Evolutionary conservation across 2,797 vertebrate species (phyloP).

Genomic region (Phalanger gymnotis): DNA sequence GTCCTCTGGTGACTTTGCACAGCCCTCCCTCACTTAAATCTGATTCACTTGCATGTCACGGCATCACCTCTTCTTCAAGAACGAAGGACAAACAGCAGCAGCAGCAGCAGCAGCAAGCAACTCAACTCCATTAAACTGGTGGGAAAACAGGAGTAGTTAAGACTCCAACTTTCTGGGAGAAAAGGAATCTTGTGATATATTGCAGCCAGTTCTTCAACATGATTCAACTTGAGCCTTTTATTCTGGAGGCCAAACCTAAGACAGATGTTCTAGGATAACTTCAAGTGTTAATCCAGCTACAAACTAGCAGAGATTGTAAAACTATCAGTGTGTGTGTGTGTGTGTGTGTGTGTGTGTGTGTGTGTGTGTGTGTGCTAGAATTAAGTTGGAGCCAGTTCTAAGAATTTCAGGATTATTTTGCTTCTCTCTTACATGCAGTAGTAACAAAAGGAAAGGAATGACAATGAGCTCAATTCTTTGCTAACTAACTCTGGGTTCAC

Average conservation of each 20-base stretch:
- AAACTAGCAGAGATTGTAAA: constrained; percentile 40
- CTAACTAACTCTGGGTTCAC: not conserved
- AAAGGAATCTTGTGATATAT: constrained; percentile 13
- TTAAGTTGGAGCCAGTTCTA: constrained; percentile 54
- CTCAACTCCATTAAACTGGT: not conserved
- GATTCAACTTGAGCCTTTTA: not conserved
- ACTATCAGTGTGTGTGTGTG: not conserved
- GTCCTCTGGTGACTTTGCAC: not conserved
- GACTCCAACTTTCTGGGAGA: not conserved
- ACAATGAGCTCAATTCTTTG: not conserved
- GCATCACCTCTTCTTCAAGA: too few relatives aligned
- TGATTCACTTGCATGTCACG: too few relatives aligned
- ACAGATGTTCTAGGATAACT: constrained; percentile 30
- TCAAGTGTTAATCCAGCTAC: not conserved
- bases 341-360: not conserved
- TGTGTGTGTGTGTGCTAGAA: constrained; percentile 7
- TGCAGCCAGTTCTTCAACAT: not conserved
- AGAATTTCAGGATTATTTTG: constrained; percentile 33
- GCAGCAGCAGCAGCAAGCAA: too few relatives aligned
- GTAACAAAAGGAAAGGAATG: constrained; percentile 40
- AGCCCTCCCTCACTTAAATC: too few relatives aligned
- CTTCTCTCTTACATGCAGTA: constrained; percentile 26
- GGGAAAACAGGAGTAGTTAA: not conserved
- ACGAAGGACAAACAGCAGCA: too few relatives aligned
- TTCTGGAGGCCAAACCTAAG: constrained; percentile 14